phyloP scores from a whole-genome alignment of 37 sponge, comb jelly and placozoan genomes.

The Spongilla lacustris region DNA sequence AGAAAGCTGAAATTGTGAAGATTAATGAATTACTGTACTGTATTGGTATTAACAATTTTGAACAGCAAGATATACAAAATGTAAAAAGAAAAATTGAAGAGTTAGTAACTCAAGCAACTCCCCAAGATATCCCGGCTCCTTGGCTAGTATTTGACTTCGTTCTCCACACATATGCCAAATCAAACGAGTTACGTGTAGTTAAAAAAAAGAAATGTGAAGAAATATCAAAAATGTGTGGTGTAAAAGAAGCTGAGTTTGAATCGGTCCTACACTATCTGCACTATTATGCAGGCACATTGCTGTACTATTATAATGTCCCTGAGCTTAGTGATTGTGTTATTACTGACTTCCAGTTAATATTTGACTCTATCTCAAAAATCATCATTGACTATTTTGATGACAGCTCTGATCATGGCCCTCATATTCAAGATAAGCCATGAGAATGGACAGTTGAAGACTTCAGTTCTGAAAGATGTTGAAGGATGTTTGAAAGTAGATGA shows the following conservation, averaged over 20 bases:
- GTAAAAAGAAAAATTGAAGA: background rate
- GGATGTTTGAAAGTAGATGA: too few relatives aligned
- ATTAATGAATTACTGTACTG: background rate
- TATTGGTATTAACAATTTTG: background rate
- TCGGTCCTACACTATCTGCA: background rate
- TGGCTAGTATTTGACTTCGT: background rate
- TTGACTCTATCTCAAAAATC: background rate
- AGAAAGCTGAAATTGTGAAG: background rate
- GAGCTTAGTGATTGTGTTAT: background rate
- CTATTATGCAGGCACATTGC: background rate
- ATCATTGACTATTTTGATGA: background rate
- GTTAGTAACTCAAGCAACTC: background rate
- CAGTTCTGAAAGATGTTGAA: too few relatives aligned
- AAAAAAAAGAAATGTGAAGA: background rate
- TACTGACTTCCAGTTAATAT: background rate
- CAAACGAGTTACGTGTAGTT: background rate
- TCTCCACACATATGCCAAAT: background rate
- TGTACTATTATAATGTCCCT: background rate
- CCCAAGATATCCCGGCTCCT: background rate
- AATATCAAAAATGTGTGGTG: background rate
- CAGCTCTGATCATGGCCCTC: too few relatives aligned
- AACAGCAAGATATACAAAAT: background rate
- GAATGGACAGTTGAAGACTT: too few relatives aligned
- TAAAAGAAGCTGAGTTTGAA: background rate
- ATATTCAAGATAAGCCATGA: too few relatives aligned